Evolutionary conservation across 2,113 vertebrate species (phyloP), one percentile per base, ranked within the genome.

Genomic region (Merops nubicus): DNA sequence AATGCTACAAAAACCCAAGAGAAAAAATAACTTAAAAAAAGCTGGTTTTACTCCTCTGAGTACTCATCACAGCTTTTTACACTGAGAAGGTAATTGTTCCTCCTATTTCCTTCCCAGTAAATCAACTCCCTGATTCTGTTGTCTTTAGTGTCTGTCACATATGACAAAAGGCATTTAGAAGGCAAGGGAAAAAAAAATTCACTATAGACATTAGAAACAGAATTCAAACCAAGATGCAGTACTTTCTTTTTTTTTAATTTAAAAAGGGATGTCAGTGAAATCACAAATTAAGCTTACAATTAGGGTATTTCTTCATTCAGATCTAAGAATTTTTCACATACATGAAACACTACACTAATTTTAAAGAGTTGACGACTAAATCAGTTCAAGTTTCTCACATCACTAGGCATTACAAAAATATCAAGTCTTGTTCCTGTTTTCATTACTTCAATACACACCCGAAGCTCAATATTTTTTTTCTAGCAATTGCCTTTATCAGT

Each of bases 1-100:
- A 82, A 72, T 2, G 4, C 16, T 48, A 80, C 23, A 60, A 79
- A 75, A 90, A 34, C 0, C 16, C 50, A 33, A 60, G 57, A 6
- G 2, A 3, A 5, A 0, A 15, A 68, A n/a, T 34, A 36, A 13
- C 1, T 19, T n/a, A n/a, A 21, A n/a, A n/a, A 20, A n/a, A 33
- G 15, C 9, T 8, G 69, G 68, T 25, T 0, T 79, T 89, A 8
- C 28, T 88, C 6, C 51, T 60, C 31, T 50, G 69, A 8, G 11
- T 38, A 60, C 15, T 29, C 59, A 19, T n/a, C 21, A 54, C 26
- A 53, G 29, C 9, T 65, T 90, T 86, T 60, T 25, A 78, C 14
- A 85, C 15, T 76, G 28, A 34, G 19, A 22, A 8, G 8, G 6
- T 18, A 36, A 85, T 7, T 91, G n/a, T 29, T 76, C 26, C 57